Base-by-base conservation (phyloP, 2,888 invertebrate genomes). In the Pristionchus fissidentatus region DNA sequence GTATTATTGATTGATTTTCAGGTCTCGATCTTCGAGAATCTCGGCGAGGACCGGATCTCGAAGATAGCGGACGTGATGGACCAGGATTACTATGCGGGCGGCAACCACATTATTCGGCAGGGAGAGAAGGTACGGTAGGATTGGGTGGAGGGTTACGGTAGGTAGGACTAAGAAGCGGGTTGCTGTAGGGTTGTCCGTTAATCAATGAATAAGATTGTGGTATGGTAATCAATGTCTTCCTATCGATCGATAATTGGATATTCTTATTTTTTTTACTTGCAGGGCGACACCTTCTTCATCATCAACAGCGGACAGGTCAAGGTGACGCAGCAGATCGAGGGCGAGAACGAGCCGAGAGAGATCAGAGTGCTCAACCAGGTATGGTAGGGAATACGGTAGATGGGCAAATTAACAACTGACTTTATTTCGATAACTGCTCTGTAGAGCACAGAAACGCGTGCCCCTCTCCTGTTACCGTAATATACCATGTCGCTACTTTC, bases 31-130 rank as follows among this genome's bases (percentile, higher is more conserved):
- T 91, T 92, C 88, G 89, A 90, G 85, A 88, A 89, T 46, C 87
- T 92, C 73, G 82, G 87, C 35, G 91, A 92, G 80, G 92, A 92
- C 78, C 86, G 91, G 19, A 88, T 92, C 85, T 91, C 91, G 52
- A 95, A 96, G 93, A 95, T 98, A 84, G 96, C 96, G 0, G 96
- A 96, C 92, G 95, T 96, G 83, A 94, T 98, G 75, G 96, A 96
- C 93, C 94, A 96, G 78, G 90, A 90, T 79, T 89, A 96, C 92
- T 97, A 95, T 93, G 94, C 95, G 43, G 94, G 95, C 3, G 95
- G 95, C 2, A 95, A 95, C 0, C 95, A 95, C 85, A 96, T 97
- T 84, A 95, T 97, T 19, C 94, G 95, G 0, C 96, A 97, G 93
- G 97, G 96, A 0, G 96, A 96, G 88, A 94, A 94, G 83, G 83